Base-by-base conservation (phyloP, 2,113 vertebrate species). In the Vulpes ferrilata region DNA sequence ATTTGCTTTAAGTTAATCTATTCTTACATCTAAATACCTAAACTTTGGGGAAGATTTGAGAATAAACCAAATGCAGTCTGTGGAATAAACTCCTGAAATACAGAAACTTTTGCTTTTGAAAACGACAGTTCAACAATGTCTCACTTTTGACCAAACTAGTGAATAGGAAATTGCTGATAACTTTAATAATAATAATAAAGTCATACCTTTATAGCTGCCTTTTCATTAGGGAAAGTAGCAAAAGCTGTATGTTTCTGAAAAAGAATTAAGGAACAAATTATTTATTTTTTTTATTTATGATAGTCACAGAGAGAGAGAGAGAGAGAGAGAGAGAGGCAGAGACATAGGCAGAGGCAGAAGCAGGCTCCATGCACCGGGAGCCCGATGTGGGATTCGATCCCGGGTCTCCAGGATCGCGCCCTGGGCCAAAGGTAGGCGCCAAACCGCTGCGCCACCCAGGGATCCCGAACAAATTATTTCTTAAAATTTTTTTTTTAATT, bases 161-260 rank as follows among this genome's bases (percentile, higher is more conserved):
- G 48, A 94, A 83, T 0, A 95, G n/a, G 51, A 88, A 57, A 96
- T 69, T 73, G 13, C 2, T 83, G 53, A 83, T 93, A 93, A n/a
- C 8, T 19, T 93, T 62, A 85, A 0, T 17, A 85, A 69, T 83
- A 38, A 96, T 94, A 55, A 74, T 90, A 81, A 88, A 79, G 12
- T 98, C 98, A 73, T 98, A 99, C 99, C 99, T 99, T 99, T 86
- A 98, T 94, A 81, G 99, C 99, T 62, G 99, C 98, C 57, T 98
- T 99, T 98, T 99, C 99, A 98, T 98, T 99, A 82, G 98, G 98
- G 90, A 99, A 99, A 5, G 99, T 99, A 57, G 99, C 99, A 98
- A 99, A 99, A 22, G 99, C 99, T 53, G 99, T 99, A 95, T 99
- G 99, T 99, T 99, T 99, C 99, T 99, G 99, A 90, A 98, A 98